Percentiles rank a stretch among this genome's conserved stretches.
phyloP scores from a whole-genome alignment of 2,797 vertebrate genomes.

The Etheostoma perlongum region DNA sequence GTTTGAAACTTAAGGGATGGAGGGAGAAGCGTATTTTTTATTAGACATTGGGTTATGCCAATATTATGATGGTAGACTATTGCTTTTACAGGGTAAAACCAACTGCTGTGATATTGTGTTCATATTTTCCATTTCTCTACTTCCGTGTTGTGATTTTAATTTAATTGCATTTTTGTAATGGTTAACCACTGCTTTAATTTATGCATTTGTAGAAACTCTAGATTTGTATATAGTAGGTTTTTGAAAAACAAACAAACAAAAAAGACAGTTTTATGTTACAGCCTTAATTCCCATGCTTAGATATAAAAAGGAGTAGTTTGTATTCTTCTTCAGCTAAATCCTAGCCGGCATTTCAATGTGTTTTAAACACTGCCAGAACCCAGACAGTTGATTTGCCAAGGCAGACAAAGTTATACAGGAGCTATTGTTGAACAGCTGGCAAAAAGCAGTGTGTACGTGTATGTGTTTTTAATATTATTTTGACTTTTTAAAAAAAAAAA shows the following conservation, averaged over 20 bases:
- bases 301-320: slow-evolving; percentile 88
- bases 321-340: slow-evolving; percentile 87
- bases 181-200: slow-evolving; percentile 96
- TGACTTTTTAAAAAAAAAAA: slow-evolving; percentile 84
- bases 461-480: slow-evolving; percentile 86
- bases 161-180: slow-evolving; percentile 93
- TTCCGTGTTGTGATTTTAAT: slow-evolving; percentile 93
- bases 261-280: slow-evolving; percentile 90
- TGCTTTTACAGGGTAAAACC: slow-evolving; percentile 99
- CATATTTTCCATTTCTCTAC: slow-evolving; percentile 89
- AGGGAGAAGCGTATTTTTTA: slow-evolving; percentile 88
- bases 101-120: slow-evolving; percentile 96
- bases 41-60: slow-evolving; percentile 88
- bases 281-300: slow-evolving; percentile 90
- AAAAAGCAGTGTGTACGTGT: slow-evolving; percentile 86
- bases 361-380: slow-evolving; percentile 95
- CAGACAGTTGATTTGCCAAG: slow-evolving; percentile 87
- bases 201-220: slow-evolving; percentile 95
- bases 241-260: slow-evolving; percentile 77
- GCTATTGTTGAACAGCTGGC: slow-evolving; percentile 88
- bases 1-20: slow-evolving; percentile 86
- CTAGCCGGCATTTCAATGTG: slow-evolving; percentile 90
- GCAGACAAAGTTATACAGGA: slow-evolving; percentile 87
- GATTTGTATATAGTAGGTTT: slow-evolving; percentile 96
- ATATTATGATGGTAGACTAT: slow-evolving; percentile 87